Base-by-base conservation (phyloP, 2,797 vertebrate species). In the Sciurus carolinensis region DNA sequence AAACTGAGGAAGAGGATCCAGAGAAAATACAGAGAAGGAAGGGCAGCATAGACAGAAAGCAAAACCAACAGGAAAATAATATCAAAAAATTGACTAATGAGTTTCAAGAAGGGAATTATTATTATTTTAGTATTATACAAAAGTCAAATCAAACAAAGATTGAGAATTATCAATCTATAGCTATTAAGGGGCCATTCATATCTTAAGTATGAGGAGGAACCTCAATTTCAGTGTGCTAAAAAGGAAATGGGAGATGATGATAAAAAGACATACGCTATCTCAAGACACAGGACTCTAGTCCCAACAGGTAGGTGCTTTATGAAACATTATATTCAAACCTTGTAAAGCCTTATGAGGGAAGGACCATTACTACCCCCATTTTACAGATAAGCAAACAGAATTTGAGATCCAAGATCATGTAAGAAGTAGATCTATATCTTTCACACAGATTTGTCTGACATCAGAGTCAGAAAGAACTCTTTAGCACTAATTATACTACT, bases 381-480 rank as follows among this genome's bases (percentile, higher is more conserved):
- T 47, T 95, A 92, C 22, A 94, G 42, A 89, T 72, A 22, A 81
- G 39, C 67, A 71, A 76, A 73, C 9, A 87, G 62, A 72, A 47
- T 92, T 86, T 82, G 66, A 76, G 36, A 84, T 33, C 4, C 44
- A 81, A 72, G n/a, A 24, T 88, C 28, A 80, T 42, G 13, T 47
- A 75, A 69, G 44, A 20, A 3, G 36, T 24, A 90, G 33, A 71
- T 82, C 47, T 87, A 36, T 44, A 33, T 92, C 52, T 79, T 30
- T 92, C 10, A 82, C 1, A 11, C 47, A 72, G 64, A 72, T 52
- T 66, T 89, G 47, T 44, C 52, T 91, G 54, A 96, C 44, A 26
- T 64, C 83, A 88, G 47, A 72, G 24, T 77, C 7, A 80, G 87
- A 84, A 87, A 73, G 72, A 94, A 75, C 28, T 18, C 87, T 69